phyloP scores from a whole-genome alignment of 2,113 vertebrate genomes.

The Toxostoma redivivum region DNA sequence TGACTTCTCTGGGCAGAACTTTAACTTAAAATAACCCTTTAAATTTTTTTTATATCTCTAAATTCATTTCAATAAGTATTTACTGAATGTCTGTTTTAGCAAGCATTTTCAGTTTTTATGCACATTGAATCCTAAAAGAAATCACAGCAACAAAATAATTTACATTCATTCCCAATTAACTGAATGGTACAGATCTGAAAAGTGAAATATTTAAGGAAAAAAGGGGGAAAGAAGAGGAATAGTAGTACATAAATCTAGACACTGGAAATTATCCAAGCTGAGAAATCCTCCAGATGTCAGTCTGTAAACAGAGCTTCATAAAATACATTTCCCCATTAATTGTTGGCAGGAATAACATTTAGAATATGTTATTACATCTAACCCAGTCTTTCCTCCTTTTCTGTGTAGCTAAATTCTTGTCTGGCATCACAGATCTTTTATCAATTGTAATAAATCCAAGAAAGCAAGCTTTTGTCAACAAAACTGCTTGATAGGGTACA shows the following conservation, averaged over 20 bases:
- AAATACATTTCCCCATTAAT: conserved; percentile 72
- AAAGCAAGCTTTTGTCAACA: conserved; percentile 25
- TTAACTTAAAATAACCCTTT: not conserved
- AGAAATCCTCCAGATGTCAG: conserved; percentile 80
- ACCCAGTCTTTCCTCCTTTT: conserved; percentile 30
- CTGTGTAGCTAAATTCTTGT: conserved; percentile 18
- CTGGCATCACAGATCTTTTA: conserved; percentile 43
- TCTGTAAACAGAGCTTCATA: conserved; percentile 76
- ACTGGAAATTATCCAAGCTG: conserved; percentile 71
- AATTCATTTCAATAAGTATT: not conserved
- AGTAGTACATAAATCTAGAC: conserved; percentile 65
- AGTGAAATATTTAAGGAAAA: conserved; percentile 50
- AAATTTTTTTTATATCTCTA: not conserved
- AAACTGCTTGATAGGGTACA: conserved; percentile 29
- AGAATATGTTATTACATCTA: conserved; percentile 21
- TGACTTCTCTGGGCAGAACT: not conserved
- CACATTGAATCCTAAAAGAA: conserved; percentile 3
- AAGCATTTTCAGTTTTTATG: not conserved
- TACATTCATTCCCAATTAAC: conserved; percentile 51
- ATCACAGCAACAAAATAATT: conserved; percentile 12
- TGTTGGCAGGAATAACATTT: conserved; percentile 62
- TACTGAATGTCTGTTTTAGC: not conserved
- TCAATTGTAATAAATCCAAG: conserved; percentile 50
- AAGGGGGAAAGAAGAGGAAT: not conserved
- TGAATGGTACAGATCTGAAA: conserved; percentile 47